Conservation (phyloP, 1,140 invertebrate genomes). For the Heliconius hewitsoni region DNA sequence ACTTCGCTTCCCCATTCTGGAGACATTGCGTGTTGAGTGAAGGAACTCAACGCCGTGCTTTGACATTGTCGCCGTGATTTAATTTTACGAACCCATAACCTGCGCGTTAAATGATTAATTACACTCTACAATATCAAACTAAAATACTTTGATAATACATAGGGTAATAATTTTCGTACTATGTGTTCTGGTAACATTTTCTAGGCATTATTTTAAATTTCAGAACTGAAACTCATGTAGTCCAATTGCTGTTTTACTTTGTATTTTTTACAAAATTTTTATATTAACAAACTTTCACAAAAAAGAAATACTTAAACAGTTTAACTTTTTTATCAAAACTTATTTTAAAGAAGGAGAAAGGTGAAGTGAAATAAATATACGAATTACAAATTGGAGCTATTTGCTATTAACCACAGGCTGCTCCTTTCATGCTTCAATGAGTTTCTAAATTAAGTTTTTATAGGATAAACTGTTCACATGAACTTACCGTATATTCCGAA, state of each 20-base stretch:
- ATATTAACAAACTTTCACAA: conserved; percentile 3
- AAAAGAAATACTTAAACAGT: background rate
- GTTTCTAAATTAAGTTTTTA: background rate
- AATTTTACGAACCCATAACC: too few species aligned
- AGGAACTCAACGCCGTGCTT: too few species aligned
- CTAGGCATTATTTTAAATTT: too few species aligned
- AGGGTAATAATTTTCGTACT: background rate
- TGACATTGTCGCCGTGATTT: too few species aligned
- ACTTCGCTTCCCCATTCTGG: too few species aligned
- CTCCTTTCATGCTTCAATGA: conserved; percentile 2
- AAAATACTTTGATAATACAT: too few species aligned
- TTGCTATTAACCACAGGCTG: background rate
- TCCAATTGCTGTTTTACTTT: background rate
- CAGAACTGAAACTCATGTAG: too few species aligned
- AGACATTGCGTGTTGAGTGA: too few species aligned
- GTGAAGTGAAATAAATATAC: conserved; percentile 1
- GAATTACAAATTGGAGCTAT: background rate
- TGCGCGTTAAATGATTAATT: too few species aligned
- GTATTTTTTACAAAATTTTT: background rate
- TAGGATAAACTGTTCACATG: background rate
- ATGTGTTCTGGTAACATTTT: background rate
- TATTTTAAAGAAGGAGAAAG: conserved; percentile 11
- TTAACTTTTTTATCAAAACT: conserved; percentile 2
- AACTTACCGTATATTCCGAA: background rate
- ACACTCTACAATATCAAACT: too few species aligned